A percentile compares a stretch with the other conserved stretches of the same genome.
phyloP scores from a whole-genome alignment of 2,113 vertebrate species.

The Procavia capensis region DNA sequence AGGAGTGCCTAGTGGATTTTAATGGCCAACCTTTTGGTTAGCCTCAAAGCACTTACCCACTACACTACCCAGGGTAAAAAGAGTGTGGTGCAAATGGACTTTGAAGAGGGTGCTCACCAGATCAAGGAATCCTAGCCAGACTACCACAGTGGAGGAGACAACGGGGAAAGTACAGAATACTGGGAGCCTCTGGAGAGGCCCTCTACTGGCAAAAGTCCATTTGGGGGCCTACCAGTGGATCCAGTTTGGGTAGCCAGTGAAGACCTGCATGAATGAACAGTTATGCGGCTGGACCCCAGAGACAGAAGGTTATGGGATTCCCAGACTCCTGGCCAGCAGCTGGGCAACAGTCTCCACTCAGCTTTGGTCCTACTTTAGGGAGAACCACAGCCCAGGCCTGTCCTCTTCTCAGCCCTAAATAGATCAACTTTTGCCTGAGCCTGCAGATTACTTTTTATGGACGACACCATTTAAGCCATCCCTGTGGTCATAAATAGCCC shows the following conservation, averaged over 20 bases:
- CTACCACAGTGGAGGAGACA: too few relatives aligned
- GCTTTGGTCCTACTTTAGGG: background rate
- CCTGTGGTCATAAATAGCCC: constrained; percentile 64
- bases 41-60: too few relatives aligned
- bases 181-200: background rate
- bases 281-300: background rate
- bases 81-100: background rate
- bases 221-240: too few relatives aligned
- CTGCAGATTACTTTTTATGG: constrained; percentile 58
- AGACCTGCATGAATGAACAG: background rate
- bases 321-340: background rate
- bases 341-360: background rate
- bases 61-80: too few relatives aligned
- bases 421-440: constrained; percentile 52
- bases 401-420: constrained; percentile 44
- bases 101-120: background rate
- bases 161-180: background rate
- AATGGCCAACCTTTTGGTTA: too few relatives aligned
- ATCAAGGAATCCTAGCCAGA: background rate
- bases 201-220: background rate
- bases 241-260: background rate
- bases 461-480: constrained; percentile 50
- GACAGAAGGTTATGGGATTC: background rate
- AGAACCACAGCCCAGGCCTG: background rate
- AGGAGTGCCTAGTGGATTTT: too few relatives aligned